Evolutionary conservation across 2,888 invertebrate genomes (phyloP).

Genomic region (Oxytorus armatus): DNA sequence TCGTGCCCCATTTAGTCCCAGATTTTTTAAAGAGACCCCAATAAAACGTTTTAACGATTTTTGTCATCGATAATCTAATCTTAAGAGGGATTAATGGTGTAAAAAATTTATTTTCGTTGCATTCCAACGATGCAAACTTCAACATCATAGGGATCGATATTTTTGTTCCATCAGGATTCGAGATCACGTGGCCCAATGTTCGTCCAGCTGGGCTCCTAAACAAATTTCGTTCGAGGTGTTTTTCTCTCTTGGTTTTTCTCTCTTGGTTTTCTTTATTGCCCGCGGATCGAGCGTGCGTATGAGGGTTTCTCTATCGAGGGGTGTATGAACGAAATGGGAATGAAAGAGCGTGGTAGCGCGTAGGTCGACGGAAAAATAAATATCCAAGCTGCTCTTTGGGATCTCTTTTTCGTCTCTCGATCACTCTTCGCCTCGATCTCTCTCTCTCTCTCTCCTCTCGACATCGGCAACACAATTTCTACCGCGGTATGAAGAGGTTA

Average conservation of each 20-base stretch:
- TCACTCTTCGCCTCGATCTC: conserved; percentile 9
- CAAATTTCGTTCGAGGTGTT: conserved; percentile 50
- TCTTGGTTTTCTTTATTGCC: too few species aligned
- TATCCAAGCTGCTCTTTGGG: conserved; percentile 48
- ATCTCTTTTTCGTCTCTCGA: conserved; percentile 7
- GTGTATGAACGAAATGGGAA: conserved; percentile 40
- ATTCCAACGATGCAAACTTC: too few species aligned
- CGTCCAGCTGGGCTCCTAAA: conserved; percentile 50
- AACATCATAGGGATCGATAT: too few species aligned
- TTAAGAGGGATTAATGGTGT: too few species aligned
- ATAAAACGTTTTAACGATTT: too few species aligned
- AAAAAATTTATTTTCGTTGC: too few species aligned
- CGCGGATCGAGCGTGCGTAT: conserved; percentile 18
- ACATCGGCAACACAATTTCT: background rate
- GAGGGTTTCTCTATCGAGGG: conserved; percentile 47
- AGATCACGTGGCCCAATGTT: conserved; percentile 25
- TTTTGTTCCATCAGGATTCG: conserved; percentile 27
- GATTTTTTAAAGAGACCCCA: too few species aligned
- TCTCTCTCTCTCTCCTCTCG: too few species aligned
- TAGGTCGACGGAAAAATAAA: conserved; percentile 72
- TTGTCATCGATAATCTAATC: too few species aligned
- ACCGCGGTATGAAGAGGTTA: background rate
- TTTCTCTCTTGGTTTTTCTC: conserved; percentile 53
- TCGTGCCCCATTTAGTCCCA: too few species aligned
- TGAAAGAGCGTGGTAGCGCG: conserved; percentile 54